Percentiles rank a stretch among this genome's conserved stretches.
phyloP scores from a whole-genome alignment of 2,888 invertebrate species.

The Craniophora ligustri region DNA sequence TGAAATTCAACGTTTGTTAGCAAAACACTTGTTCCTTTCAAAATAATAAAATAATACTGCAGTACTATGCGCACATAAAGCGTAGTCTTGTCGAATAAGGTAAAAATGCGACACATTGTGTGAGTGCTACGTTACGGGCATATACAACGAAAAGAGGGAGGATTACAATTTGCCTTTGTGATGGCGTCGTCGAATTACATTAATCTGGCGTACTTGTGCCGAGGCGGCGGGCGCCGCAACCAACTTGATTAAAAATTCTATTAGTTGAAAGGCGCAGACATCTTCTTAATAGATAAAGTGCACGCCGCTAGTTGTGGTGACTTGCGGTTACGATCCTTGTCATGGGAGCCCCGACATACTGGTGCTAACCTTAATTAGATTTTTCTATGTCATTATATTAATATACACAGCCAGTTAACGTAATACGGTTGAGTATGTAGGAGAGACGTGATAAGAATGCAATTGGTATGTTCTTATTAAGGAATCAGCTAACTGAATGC shows the following conservation, averaged over 20 bases:
- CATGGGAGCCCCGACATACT: slow-evolving; percentile 39
- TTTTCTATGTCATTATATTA: slow-evolving; percentile 31
- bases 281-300: slow-evolving; percentile 85
- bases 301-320: slow-evolving; percentile 68
- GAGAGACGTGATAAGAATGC: slow-evolving; percentile 5
- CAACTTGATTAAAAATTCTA: slow-evolving; percentile 88
- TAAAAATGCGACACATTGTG: slow-evolving; percentile 77
- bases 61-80: slow-evolving; percentile 55
- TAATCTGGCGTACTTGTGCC: slow-evolving; percentile 83
- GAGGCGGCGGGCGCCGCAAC: slow-evolving; percentile 76
- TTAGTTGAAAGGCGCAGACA: slow-evolving; percentile 86
- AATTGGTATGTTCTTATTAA: slow-evolving; percentile 10
- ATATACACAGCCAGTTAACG: slow-evolving; percentile 35
- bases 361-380: slow-evolving; percentile 54
- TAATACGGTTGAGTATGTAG: slow-evolving; percentile 2
- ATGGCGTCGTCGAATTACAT: slow-evolving; percentile 87
- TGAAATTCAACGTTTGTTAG: slow-evolving; percentile 74
- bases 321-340: slow-evolving; percentile 56
- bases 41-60: slow-evolving; percentile 63
- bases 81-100: slow-evolving; percentile 63
- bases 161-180: slow-evolving; percentile 89
- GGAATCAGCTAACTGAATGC: slow-evolving; percentile 13
- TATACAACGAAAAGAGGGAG: slow-evolving; percentile 82
- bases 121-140: slow-evolving; percentile 77
- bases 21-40: slow-evolving; percentile 66